Evolutionary conservation across 2,113 vertebrate genomes (phyloP), one percentile per base, ranked within the genome.

Genomic region (cat (Felis catus)): DNA sequence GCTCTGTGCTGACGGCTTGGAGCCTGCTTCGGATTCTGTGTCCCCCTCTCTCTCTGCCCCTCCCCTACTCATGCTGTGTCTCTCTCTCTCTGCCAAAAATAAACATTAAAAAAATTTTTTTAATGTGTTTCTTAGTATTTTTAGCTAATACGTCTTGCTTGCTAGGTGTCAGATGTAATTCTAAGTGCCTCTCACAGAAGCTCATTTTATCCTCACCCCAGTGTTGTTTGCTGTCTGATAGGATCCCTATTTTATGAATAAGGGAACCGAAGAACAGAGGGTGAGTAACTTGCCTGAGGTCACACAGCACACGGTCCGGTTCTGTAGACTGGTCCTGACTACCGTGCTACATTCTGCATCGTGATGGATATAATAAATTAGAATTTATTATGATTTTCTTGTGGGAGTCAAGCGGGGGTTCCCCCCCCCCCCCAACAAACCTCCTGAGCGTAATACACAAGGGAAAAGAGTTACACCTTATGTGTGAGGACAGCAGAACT

Each of bases 401-500:
- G 19, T 63, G 18, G 74, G 19, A 78, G 23, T 86, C 27, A 79
- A 21, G 14, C 65, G 18, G 21, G 11, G 53, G 29, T 14, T 36
- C 19, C 0, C 65, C 36, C 23, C 1, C 23, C 1, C 58, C 1
- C 36, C 39, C 39, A 39, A 39, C 39, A 66, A 33, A 61, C 31
- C n/a, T 18, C 33, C 15, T 58, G 33, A 58, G 8, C 76, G 33
- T 92, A 86, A 23, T 70, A 39, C 5, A 18, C 13, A 58, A n/a
- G 13, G 48, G 76, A 61, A 23, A 73, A 79, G 73, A 85, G 73
- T 25, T 84, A 36, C 48, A 14, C 7, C 15, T 29, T 55, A 76
- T 7, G 12, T 0, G 6, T 3, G 33, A 27, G 74, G 36, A n/a
- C 33, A n/a, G 9, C 29, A 0, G 36, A n/a, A 8, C 19, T 1